Base-by-base conservation (phyloP, 2,888 invertebrate species). In the Dascillus cervinus region DNA sequence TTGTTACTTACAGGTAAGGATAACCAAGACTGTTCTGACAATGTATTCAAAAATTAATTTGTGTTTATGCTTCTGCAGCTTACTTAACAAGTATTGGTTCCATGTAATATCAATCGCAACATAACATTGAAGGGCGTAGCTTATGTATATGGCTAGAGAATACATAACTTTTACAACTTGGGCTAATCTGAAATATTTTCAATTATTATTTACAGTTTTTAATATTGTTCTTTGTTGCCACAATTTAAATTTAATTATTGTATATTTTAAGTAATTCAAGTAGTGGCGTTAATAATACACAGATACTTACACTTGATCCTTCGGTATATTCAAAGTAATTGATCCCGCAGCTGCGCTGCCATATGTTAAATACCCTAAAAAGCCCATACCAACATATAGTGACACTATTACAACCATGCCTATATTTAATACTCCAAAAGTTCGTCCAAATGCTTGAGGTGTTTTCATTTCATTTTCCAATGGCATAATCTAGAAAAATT, bases 381-480 rank as follows among this genome's bases (percentile, higher is more conserved):
- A 77, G 1, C 95, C 95, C 70, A 91, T 80, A 11, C 82, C 79
- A 3, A 86, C 78, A 60, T 95, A 96, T n/a, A 95, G 62, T 4
- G 77, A 56, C 2, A 89, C 77, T 36, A 94, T 91, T 29, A 77
- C 67, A 2, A 79, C 60, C 90, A 96, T 94, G 1, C 83, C 72
- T 45, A 76, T 72, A 58, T 92, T 94, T 8, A 96, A 66, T 0
- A 94, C 89, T 2, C 95, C 95, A 36, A 73, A 80, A 24, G 72
- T 70, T 5, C 83, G 83, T 1, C 81, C 81, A 62, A 96, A 94
- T 23, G 75, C 71, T 48, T 76, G 75, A 0, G 92, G 92, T 0
- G 79, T 78, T 59, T 84, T 84, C 94, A 96, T 95, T 60, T 90
- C 88, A 59, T 94, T 95, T 63, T 95, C 92, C 47, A 96, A 60